Conservation (phyloP, 2,113 vertebrate genomes). For the Coptodon bakossiorum region DNA sequence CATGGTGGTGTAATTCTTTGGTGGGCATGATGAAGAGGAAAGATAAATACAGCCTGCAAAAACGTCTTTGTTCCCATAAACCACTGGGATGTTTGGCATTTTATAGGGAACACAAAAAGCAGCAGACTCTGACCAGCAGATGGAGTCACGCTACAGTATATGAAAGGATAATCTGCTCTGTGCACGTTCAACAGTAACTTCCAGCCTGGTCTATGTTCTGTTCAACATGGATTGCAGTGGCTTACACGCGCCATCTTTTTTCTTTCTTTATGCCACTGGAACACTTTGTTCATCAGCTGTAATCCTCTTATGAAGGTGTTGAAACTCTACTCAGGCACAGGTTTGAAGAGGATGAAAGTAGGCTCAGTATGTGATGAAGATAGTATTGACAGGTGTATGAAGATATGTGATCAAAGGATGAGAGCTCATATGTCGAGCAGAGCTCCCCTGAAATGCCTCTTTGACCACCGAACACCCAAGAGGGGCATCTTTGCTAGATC, state of each 20-base stretch:
- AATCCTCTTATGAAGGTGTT: background rate
- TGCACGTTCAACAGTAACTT: background rate
- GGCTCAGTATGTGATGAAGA: background rate
- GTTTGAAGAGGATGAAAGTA: background rate
- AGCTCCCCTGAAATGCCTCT: background rate
- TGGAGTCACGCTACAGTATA: conserved; percentile 6
- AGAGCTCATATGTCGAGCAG: background rate
- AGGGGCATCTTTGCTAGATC: background rate
- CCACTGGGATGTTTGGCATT: background rate
- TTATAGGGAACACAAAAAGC: background rate
- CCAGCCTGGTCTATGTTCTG: background rate
- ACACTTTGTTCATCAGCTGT: background rate
- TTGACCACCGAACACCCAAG: background rate
- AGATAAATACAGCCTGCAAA: background rate
- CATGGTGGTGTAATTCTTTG: background rate
- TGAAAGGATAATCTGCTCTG: background rate
- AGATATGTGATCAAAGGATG: background rate
- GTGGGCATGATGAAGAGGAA: background rate
- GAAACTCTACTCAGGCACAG: background rate
- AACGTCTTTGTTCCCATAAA: background rate
- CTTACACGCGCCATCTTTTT: background rate
- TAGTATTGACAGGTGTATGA: background rate
- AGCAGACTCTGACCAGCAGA: background rate
- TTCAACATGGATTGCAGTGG: background rate
- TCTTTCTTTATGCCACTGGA: background rate